Evolutionary conservation across 1,140 invertebrate species (phyloP).

Genomic region (Acromyrmex charruanus): DNA sequence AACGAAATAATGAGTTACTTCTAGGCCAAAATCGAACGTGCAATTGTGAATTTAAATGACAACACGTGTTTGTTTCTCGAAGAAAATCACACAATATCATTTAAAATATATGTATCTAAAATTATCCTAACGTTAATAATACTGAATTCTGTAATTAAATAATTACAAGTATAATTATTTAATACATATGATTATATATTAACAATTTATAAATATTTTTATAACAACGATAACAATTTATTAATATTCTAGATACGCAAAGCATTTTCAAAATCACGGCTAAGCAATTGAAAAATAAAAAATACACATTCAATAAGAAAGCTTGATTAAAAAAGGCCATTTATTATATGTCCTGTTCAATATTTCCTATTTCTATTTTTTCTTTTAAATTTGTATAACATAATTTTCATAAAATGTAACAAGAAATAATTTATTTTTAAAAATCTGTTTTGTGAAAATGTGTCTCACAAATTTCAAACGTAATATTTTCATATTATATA

Average conservation of each 20-base stretch:
- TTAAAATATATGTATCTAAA: background rate
- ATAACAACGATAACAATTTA: background rate
- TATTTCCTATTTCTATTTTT: background rate
- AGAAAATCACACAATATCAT: background rate
- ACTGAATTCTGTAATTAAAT: background rate
- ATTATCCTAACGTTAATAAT: background rate
- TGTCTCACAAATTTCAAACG: background rate
- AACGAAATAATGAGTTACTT: background rate
- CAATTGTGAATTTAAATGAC: background rate
- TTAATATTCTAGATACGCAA: background rate
- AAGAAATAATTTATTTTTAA: background rate
- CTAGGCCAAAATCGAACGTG: background rate
- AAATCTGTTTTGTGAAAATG: background rate
- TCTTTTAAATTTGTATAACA: background rate
- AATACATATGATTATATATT: background rate
- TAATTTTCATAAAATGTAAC: background rate
- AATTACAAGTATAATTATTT: conserved; percentile 20
- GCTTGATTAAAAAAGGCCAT: background rate
- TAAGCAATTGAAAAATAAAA: background rate
- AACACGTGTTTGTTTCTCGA: background rate
- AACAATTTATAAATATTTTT: background rate
- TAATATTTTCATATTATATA: background rate
- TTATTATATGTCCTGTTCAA: background rate
- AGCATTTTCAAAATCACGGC: background rate
- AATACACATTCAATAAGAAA: background rate